Base-by-base conservation (phyloP, 2,888 invertebrate species). In the Nipponacmea schrenckii region DNA sequence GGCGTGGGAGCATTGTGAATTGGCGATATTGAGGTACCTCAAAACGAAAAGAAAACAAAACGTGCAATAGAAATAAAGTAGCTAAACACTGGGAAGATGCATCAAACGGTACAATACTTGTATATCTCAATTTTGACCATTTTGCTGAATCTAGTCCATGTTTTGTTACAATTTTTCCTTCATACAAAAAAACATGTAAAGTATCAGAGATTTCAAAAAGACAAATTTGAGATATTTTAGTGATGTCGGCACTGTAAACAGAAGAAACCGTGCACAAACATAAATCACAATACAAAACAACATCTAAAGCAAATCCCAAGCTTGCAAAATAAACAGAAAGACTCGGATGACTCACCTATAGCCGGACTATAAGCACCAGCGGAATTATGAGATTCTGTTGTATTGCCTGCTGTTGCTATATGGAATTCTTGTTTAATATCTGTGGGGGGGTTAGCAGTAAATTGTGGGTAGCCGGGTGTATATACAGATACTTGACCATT, bases 401-500 rank as follows among this genome's bases (percentile, higher is more conserved):
- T 64, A 27, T 62, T 70, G 56, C 56, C 56, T 39, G 39, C 39
- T 15, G 64, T 70, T 8, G 68, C 27, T 39, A 64, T 68, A 65
- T 66, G 62, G 63, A 72, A 74, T 45, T 74, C 74, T 63, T 66
- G 68, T 50, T 74, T 74, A 45, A 72, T 45, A 15, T 74, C 71
- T 26, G 69, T 64, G 50, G 65, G 20, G 15, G 65, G 66, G 26
- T 48, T 70, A 44, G 66, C 70, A 26, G 68, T 20, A n/a, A 64
- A 67, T 62, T 68, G 72, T 24, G 68, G 67, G 64, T 48, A 44
- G 50, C 62, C 62, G 50, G 65, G 45, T 14, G 71, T 44, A 26
- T 74, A 71, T 45, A 74, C 70, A 24, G 69, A 65, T 17, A 68
- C 68, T 64, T 74, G 74, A n/a, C 74, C 74, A 70, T 74, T 74